These are phyloP conservation scores for Nipponia nippon DNA, from an alignment of 2,113 vertebrate species.

Conservation along the genomic window DNA sequence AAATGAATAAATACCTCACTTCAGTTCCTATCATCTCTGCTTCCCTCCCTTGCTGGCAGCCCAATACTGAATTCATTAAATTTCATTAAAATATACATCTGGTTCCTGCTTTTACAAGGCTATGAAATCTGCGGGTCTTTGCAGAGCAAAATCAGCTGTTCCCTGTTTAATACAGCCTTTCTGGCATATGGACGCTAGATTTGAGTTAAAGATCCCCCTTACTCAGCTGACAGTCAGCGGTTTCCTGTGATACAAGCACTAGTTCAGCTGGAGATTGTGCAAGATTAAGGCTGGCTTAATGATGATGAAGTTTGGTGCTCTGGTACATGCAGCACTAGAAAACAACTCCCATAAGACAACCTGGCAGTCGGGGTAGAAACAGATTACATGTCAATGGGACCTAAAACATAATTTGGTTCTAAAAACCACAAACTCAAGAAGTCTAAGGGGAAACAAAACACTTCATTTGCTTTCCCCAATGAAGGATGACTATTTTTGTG, in stretches of 20 bases:
- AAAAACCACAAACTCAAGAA: neutral
- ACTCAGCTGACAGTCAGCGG: neutral
- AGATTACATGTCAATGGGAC: neutral
- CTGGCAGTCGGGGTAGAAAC: neutral
- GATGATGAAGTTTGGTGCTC: neutral
- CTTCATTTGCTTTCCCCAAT: neutral
- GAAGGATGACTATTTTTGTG: neutral
- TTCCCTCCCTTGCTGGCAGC: constrained; percentile 32
- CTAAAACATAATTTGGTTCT: neutral
- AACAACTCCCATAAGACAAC: neutral
- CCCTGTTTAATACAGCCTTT: neutral
- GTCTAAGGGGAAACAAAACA: neutral
- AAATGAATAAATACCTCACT: constrained; percentile 21
- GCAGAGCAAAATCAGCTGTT: constrained; percentile 23
- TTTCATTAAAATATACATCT: constrained; percentile 55
- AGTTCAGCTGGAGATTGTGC: neutral
- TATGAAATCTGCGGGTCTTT: neutral
- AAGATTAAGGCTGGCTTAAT: neutral
- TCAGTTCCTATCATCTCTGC: constrained; percentile 27
- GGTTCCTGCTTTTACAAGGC: constrained; percentile 40
- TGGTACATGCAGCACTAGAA: neutral
- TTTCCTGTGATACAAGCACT: neutral
- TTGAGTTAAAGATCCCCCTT: neutral
- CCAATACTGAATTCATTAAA: constrained; percentile 8
- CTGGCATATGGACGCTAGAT: neutral